A percentile compares a stretch with the other conserved stretches of the same genome.
Conservation (phyloP, 2,888 invertebrate genomes). For the Steromphala cineraria region DNA sequence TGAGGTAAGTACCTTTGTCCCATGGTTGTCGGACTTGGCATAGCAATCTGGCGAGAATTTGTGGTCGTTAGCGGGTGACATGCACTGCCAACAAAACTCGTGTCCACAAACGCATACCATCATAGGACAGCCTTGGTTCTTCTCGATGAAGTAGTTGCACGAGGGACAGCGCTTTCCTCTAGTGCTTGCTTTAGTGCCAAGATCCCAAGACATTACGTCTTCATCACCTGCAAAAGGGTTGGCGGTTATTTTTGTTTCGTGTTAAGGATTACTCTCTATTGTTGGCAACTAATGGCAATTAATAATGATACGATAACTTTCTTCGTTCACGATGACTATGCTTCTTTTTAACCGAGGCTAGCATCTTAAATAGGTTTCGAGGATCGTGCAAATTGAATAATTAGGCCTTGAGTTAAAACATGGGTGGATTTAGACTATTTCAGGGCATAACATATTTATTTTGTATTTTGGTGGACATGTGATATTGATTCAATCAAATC, state of each 20-base stretch:
- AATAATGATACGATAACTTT: too few relatives aligned
- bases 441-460: too few relatives aligned
- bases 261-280: too few relatives aligned
- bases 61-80: not conserved
- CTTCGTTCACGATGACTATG: too few relatives aligned
- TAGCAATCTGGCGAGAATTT: not conserved
- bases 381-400: too few relatives aligned
- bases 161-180: constrained; percentile 7
- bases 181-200: not conserved
- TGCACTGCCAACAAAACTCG: constrained; percentile 11
- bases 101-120: not conserved
- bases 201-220: not conserved
- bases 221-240: not conserved
- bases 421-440: too few relatives aligned
- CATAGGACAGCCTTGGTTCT: not conserved
- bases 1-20: not conserved
- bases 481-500: too few relatives aligned
- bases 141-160: constrained; percentile 9
- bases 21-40: not conserved
- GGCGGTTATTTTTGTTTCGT: not conserved
- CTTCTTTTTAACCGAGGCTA: too few relatives aligned
- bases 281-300: too few relatives aligned
- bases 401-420: too few relatives aligned
- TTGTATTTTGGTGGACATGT: too few relatives aligned
- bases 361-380: too few relatives aligned